A percentile compares a stretch with the other conserved stretches of the same genome.
Conservation (phyloP, 2,113 vertebrate genomes). For the Antechinus flavipes region DNA sequence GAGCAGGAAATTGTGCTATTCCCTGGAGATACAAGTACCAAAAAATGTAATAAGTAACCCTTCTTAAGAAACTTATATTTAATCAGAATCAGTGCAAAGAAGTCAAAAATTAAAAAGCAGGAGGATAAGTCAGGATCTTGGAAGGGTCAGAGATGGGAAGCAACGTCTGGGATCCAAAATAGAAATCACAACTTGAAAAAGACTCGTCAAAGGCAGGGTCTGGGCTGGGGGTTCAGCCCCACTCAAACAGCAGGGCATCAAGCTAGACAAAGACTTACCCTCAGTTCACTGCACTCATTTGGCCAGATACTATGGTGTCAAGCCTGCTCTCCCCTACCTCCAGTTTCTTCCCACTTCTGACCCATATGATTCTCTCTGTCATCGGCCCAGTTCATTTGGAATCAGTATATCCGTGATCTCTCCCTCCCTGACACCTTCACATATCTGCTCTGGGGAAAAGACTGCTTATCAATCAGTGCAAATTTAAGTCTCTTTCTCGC, state of each 20-base stretch:
- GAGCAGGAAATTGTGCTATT: not conserved
- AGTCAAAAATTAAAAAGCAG: not conserved
- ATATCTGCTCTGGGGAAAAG: not conserved
- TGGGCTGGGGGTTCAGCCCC: not conserved
- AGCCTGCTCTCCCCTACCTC: fast-evolving
- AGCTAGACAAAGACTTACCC: not conserved
- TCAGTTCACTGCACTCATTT: not conserved
- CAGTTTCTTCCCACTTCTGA: not conserved
- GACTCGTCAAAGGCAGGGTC: not conserved
- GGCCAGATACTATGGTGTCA: not conserved
- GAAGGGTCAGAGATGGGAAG: not conserved
- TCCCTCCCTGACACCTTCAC: not conserved
- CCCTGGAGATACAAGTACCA: not conserved
- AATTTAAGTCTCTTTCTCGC: not conserved
- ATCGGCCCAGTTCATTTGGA: not conserved
- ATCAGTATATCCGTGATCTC: not conserved
- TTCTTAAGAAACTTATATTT: not conserved
- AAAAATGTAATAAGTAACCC: not conserved
- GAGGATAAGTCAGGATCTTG: not conserved
- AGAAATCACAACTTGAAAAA: not conserved
- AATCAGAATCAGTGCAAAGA: not conserved
- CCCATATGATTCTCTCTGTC: not conserved
- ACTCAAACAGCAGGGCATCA: not conserved
- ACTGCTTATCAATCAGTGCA: not conserved
- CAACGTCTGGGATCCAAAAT: not conserved